Percentiles rank a stretch among this genome's conserved stretches.
phyloP scores from a whole-genome alignment of 2,797 vertebrate species.

The Uromys caudimaculatus region DNA sequence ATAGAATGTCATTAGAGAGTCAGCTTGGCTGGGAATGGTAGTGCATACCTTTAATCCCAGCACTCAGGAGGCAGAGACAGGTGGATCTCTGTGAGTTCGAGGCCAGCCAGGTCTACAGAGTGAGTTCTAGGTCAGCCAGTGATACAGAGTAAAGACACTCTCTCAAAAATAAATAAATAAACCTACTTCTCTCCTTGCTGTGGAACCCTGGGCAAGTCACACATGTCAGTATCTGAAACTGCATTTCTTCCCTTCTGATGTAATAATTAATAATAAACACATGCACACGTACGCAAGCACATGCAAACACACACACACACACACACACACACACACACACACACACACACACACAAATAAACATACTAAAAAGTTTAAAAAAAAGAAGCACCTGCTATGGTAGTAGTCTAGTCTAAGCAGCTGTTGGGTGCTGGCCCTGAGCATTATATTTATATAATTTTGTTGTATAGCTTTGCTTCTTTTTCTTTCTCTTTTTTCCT shows the following conservation, averaged over 20 bases:
- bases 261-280: neutral
- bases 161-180: neutral
- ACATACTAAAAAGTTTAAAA: neutral
- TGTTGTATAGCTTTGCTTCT: neutral
- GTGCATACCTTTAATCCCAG: neutral
- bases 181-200: neutral
- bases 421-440: neutral
- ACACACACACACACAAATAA: too few relatives aligned
- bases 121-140: neutral
- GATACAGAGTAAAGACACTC: neutral
- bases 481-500: neutral
- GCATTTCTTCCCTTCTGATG: neutral
- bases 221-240: neutral
- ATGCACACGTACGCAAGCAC: neutral
- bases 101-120: neutral
- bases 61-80: neutral
- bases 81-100: neutral
- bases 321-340: too few relatives aligned
- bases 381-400: neutral
- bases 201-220: neutral
- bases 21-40: neutral
- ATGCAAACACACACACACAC: too few relatives aligned
- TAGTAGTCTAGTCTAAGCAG: too few relatives aligned
- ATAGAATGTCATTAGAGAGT: neutral
- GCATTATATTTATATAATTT: neutral